Evolutionary conservation across 2,888 invertebrate species (phyloP).

Genomic region (Drosophila atripex): DNA sequence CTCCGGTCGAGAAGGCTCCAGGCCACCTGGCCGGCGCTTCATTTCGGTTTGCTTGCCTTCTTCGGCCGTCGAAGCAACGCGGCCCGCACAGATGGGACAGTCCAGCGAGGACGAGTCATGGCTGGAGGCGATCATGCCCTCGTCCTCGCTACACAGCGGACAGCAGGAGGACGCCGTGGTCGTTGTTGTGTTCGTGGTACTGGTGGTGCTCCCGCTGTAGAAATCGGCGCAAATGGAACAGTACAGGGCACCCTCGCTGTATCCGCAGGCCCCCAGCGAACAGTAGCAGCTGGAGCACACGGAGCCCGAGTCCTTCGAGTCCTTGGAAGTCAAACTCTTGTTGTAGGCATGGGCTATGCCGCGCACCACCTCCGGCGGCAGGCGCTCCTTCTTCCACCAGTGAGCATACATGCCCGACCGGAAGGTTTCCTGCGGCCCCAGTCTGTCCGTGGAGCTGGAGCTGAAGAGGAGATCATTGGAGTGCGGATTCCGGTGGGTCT

Average conservation of each 20-base stretch:
- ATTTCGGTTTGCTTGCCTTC: slow-evolving; percentile 81
- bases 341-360: slow-evolving; percentile 84
- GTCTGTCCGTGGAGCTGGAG: slow-evolving; percentile 59
- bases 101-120: slow-evolving; percentile 69
- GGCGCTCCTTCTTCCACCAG: slow-evolving; percentile 96
- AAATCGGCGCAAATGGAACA: slow-evolving; percentile 76
- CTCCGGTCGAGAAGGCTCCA: slow-evolving; percentile 17
- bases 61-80: slow-evolving; percentile 59
- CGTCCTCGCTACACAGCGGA: slow-evolving; percentile 72
- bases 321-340: slow-evolving; percentile 84
- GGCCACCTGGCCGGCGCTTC: slow-evolving; percentile 51
- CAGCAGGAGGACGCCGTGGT: slow-evolving; percentile 75
- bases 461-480: slow-evolving; percentile 50
- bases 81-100: slow-evolving; percentile 75
- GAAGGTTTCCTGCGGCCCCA: slow-evolving; percentile 84
- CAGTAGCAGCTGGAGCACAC: slow-evolving; percentile 78
- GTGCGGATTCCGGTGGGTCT: slow-evolving; percentile 24
- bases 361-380: slow-evolving; percentile 88
- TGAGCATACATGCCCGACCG: slow-evolving; percentile 94
- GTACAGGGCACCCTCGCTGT: slow-evolving; percentile 78
- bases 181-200: slow-evolving; percentile 70
- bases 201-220: slow-evolving; percentile 51
- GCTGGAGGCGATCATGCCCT: slow-evolving; percentile 47
- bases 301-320: slow-evolving; percentile 74
- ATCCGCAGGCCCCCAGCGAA: slow-evolving; percentile 74